Conservation (phyloP, 2,113 vertebrate genomes). For the Notechis scutatus region DNA sequence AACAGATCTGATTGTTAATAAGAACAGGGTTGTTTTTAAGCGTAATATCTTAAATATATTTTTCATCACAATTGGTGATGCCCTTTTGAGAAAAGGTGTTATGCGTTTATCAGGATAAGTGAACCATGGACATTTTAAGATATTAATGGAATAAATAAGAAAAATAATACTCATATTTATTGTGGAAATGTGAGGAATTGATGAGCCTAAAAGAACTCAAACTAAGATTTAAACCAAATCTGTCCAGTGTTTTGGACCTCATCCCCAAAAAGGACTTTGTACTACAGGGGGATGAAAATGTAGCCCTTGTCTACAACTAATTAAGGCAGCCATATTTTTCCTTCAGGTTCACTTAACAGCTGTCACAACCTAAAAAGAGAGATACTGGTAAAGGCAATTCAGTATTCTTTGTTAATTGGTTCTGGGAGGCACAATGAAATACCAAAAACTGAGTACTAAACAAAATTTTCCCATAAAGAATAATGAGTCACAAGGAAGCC, state of each 20-base stretch:
- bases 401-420: background rate
- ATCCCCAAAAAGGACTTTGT: background rate
- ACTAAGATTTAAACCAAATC: background rate
- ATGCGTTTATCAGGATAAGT: conserved; percentile 2
- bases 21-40: background rate
- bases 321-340: background rate
- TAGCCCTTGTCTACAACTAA: background rate
- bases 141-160: background rate
- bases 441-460: background rate
- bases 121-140: background rate
- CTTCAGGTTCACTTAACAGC: background rate
- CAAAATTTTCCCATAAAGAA: background rate
- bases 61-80: background rate
- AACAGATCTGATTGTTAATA: background rate
- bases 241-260: background rate
- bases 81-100: background rate
- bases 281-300: too few species aligned
- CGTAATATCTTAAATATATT: background rate
- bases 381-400: too few species aligned
- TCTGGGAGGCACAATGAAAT: background rate
- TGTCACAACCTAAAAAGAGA: background rate
- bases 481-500: background rate
- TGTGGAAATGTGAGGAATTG: background rate
- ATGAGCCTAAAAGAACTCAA: background rate
- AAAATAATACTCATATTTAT: background rate